A percentile compares a stretch with the other conserved stretches of the same genome.
These are phyloP conservation scores for Ctenopoma kingsleyae DNA, from an alignment of 2,797 vertebrate species.

Conservation along the genomic window DNA sequence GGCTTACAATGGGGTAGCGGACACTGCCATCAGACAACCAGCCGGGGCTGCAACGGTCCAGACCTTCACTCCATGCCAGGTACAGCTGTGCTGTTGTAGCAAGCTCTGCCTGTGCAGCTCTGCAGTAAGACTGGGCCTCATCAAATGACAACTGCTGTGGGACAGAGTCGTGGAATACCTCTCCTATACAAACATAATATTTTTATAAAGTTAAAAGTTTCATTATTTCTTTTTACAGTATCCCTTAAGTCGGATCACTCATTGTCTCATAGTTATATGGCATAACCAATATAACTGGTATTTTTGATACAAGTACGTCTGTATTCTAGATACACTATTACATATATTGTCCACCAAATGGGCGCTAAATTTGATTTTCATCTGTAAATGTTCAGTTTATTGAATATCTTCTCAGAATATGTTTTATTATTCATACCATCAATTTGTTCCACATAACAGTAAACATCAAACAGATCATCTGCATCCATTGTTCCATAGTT, in stretches of 20 bases:
- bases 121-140: constrained; percentile 87
- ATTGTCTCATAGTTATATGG: too few species aligned
- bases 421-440: constrained; percentile 82
- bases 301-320: too few species aligned
- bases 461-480: constrained; percentile 91
- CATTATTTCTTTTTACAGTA: neutral
- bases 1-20: constrained; percentile 92
- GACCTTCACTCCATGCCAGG: constrained; percentile 91
- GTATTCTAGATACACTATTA: too few species aligned
- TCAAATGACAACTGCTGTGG: constrained; percentile 86
- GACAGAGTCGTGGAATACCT: constrained; percentile 87
- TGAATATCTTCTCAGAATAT: neutral
- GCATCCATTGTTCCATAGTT: constrained; percentile 92
- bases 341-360: too few species aligned
- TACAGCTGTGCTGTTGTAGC: constrained; percentile 93
- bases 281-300: neutral
- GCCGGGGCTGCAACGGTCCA: constrained; percentile 93
- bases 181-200: constrained; percentile 79
- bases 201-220: neutral
- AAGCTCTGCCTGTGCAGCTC: constrained; percentile 81
- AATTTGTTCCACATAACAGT: constrained; percentile 92
- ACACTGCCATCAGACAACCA: constrained; percentile 96
- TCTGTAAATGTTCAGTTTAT: too few species aligned
- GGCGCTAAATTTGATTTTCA: too few species aligned
- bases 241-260: neutral